These are phyloP conservation scores for Melanotaenia boesemani DNA, from an alignment of 2,797 vertebrate species.

Conservation along the genomic window DNA sequence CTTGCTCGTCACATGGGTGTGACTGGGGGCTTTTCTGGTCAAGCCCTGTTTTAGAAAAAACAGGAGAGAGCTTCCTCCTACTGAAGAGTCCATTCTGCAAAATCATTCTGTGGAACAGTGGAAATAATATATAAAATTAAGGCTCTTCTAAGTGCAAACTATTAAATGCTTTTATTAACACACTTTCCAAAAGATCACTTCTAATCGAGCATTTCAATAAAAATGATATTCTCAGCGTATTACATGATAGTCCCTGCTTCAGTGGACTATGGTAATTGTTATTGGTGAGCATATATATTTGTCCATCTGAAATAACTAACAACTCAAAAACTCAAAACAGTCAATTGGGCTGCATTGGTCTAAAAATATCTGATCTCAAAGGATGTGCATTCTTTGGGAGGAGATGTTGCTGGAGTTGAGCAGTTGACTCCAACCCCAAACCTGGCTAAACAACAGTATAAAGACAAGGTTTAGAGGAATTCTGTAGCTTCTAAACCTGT, in stretches of 20 bases:
- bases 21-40: constrained; percentile 46
- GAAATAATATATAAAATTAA: too few relatives aligned
- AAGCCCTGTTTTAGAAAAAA: constrained; percentile 17
- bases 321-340: not conserved
- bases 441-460: not conserved
- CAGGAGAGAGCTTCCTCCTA: constrained; percentile 30
- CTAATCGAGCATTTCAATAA: not conserved
- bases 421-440: not conserved
- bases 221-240: not conserved
- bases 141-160: too few relatives aligned
- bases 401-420: not conserved
- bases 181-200: not conserved
- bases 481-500: not conserved
- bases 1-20: constrained; percentile 48
- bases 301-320: not conserved
- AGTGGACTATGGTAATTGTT: not conserved
- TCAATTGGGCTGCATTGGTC: too few relatives aligned
- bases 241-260: not conserved
- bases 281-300: too few relatives aligned
- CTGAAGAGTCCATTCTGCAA: constrained; percentile 10
- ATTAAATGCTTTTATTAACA: not conserved
- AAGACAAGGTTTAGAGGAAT: not conserved
- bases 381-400: too few relatives aligned
- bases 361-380: not conserved
- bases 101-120: constrained; percentile 5